phyloP scores from a whole-genome alignment of 2,113 vertebrate genomes.

The Heliornis fulica region DNA sequence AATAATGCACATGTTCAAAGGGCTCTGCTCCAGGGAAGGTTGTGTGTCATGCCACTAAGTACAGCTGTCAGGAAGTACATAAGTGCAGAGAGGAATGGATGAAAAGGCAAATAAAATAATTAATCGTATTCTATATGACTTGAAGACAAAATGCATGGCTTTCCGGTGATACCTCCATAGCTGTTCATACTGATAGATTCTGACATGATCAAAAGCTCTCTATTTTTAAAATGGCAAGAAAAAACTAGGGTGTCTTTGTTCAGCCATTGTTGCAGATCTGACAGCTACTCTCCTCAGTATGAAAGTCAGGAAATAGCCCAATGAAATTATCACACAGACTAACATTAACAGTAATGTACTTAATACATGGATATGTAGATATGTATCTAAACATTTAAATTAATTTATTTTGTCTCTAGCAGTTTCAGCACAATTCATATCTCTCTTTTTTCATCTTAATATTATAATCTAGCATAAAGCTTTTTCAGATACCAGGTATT shows the following conservation, averaged over 20 bases:
- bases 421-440: neutral
- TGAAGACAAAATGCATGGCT: neutral
- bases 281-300: neutral
- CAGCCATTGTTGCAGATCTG: neutral
- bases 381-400: neutral
- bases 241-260: neutral
- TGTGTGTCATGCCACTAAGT: neutral
- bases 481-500: neutral
- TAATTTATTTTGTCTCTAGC: neutral
- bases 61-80: neutral
- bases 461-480: neutral
- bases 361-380: neutral
- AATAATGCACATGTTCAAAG: neutral
- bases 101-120: slow-evolving; percentile 13
- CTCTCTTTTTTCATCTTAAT: neutral
- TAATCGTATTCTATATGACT: neutral
- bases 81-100: neutral
- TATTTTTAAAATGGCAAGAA: neutral
- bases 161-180: neutral
- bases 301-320: neutral
- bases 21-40: slow-evolving; percentile 12
- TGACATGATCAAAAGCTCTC: neutral
- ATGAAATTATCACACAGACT: neutral
- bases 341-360: neutral
- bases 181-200: neutral